Evolutionary conservation across 1,140 invertebrate genomes (phyloP).

Genomic region (Elymnias hypermnestra): DNA sequence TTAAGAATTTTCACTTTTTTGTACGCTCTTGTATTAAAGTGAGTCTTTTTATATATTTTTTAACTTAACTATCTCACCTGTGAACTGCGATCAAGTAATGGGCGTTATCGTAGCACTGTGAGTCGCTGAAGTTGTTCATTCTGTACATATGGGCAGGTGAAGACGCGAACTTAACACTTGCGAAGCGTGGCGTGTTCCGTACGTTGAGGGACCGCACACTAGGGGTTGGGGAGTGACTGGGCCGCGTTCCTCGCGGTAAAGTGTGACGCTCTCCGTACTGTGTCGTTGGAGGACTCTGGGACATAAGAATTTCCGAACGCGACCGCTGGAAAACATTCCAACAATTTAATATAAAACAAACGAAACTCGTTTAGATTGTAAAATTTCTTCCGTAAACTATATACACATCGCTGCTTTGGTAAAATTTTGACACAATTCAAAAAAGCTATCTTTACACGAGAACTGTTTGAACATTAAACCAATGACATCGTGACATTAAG

Average conservation of each 20-base stretch:
- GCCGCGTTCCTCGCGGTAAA: slow-evolving; percentile 3
- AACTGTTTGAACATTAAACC: no score
- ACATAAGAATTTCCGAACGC: slow-evolving; percentile 21
- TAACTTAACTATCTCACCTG: slow-evolving; percentile 12
- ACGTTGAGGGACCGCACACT: not conserved
- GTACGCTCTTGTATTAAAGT: no score
- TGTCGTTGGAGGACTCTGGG: slow-evolving; percentile 2
- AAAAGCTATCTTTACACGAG: no score
- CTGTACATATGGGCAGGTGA: slow-evolving; percentile 10
- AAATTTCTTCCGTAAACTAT: no score
- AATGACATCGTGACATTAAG: no score
- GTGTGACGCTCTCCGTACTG: not conserved
- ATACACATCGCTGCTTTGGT: no score
- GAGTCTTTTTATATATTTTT: no score
- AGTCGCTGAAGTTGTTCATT: not conserved
- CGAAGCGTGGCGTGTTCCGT: slow-evolving; percentile 1
- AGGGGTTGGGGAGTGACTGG: not conserved
- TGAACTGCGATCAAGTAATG: slow-evolving; percentile 23
- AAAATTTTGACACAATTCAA: no score
- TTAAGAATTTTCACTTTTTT: no score
- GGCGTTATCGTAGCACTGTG: not conserved
- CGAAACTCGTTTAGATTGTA: no score
- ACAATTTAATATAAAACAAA: not conserved
- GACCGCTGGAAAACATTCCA: slow-evolving; percentile 15
- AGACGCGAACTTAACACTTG: slow-evolving; percentile 9